These are phyloP conservation scores for Tribolium madens DNA, from an alignment of 1,140 invertebrate genomes.

Conservation along the genomic window DNA sequence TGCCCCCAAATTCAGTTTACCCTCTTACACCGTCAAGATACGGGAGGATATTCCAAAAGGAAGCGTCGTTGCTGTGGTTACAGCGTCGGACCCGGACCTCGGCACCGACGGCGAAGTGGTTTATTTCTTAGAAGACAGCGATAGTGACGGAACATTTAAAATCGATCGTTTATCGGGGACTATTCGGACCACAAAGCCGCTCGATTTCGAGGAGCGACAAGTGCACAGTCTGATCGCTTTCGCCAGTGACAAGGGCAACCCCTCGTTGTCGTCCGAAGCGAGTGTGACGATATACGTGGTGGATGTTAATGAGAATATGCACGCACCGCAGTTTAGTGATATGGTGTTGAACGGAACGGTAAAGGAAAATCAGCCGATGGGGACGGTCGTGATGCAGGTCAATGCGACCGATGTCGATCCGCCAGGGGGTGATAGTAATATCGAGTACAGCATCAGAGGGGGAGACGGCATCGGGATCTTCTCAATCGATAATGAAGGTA, in stretches of 20 bases:
- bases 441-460: conserved; percentile 88
- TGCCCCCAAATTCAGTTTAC: conserved; percentile 82
- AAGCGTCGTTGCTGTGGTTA: conserved; percentile 85
- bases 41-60: conserved; percentile 92
- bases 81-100: conserved; percentile 89
- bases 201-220: conserved; percentile 90
- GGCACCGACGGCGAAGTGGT: conserved; percentile 82
- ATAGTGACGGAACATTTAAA: conserved; percentile 74
- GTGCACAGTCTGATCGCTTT: conserved; percentile 88
- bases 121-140: conserved; percentile 80
- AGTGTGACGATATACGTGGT: conserved; percentile 88
- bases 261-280: conserved; percentile 79
- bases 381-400: conserved; percentile 80
- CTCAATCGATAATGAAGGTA: conserved; percentile 90
- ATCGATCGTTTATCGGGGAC: conserved; percentile 88
- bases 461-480: conserved; percentile 93
- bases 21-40: conserved; percentile 84
- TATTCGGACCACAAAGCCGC: conserved; percentile 77
- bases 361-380: conserved; percentile 81
- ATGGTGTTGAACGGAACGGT: conserved; percentile 80
- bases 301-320: conserved; percentile 93
- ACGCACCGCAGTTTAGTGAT: conserved; percentile 87
- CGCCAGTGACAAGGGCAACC: conserved; percentile 84
- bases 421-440: conserved; percentile 79
- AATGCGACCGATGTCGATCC: conserved; percentile 84